Evolutionary conservation across 2,888 invertebrate species (phyloP), one percentile per base, ranked within the genome.

Genomic region (Melolontha melolontha): DNA sequence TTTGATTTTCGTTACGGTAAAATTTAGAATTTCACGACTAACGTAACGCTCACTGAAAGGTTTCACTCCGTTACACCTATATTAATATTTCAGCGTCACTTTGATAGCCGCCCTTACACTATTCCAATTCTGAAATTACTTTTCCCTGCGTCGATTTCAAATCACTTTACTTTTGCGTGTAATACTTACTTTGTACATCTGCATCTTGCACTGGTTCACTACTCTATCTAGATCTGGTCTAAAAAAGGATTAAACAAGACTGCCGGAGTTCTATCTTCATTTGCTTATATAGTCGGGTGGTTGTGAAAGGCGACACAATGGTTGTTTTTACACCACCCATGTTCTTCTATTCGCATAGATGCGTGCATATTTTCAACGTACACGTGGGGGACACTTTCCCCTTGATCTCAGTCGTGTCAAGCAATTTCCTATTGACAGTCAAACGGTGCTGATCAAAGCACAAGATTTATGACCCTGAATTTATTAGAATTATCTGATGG

Each of bases 161-260:
- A 59, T 29, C 59, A 62, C 59, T 62, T 29, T 6, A 2, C 47
- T 10, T 34, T 6, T 34, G 17, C 47, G n/a, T 5, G 1, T 12
- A 54, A 59, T 76, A 78, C 80, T 79, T 79, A 80, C 80, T 75
- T 78, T 75, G 71, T 76, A 77, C 67, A 75, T 71, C 70, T 78
- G 77, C 77, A 78, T 78, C 70, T 62, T 49, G 52, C 34, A 67
- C 51, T 34, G 16, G 47, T 16, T 16, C 51, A 54, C 65, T 27
- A 52, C 7, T 12, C 17, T 42, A 59, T 39, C 40, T 57, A 62
- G 50, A 50, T 51, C 34, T 59, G 51, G 55, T 29, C 27, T 49
- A 54, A 47, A 59, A 66, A 62, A 68, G 67, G 70, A 66, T 39
- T 65, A 47, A 71, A 76, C 69, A 67, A 66, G 71, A 77, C 78